Conservation (phyloP, 2,888 invertebrate species). For the Sepiola atlantica region DNA sequence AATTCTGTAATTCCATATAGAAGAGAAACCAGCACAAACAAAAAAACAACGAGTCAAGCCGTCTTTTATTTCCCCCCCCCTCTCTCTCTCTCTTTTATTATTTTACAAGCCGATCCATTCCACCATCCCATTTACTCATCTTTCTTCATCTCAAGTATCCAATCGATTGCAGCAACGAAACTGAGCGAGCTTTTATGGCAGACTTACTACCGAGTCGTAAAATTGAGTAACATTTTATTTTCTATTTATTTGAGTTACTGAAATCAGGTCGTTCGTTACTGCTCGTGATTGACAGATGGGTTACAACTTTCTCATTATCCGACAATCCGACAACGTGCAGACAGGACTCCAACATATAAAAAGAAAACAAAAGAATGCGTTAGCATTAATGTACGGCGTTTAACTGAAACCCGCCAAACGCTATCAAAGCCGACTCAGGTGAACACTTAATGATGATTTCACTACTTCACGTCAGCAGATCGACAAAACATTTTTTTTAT, state of each 20-base stretch:
- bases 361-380: neutral
- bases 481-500: neutral
- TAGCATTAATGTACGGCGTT: neutral
- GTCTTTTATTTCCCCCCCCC: no score
- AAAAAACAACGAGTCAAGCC: no score
- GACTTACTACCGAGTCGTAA: neutral
- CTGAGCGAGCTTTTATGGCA: neutral
- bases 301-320: neutral
- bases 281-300: neutral
- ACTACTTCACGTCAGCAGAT: neutral
- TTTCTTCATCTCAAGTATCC: neutral
- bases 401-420: neutral
- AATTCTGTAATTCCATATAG: no score
- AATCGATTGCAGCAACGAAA: neutral
- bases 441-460: neutral
- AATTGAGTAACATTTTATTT: conserved; percentile 24
- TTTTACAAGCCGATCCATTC: neutral
- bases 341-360: no score
- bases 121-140: neutral
- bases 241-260: neutral
- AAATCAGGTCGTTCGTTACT: neutral
- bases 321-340: neutral
- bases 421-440: neutral
- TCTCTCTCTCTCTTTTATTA: no score
- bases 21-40: no score